A percentile compares a stretch with the other conserved stretches of the same genome.
These are phyloP conservation scores for Patella depressa DNA, from an alignment of 2,888 invertebrate genomes.

Conservation along the genomic window DNA sequence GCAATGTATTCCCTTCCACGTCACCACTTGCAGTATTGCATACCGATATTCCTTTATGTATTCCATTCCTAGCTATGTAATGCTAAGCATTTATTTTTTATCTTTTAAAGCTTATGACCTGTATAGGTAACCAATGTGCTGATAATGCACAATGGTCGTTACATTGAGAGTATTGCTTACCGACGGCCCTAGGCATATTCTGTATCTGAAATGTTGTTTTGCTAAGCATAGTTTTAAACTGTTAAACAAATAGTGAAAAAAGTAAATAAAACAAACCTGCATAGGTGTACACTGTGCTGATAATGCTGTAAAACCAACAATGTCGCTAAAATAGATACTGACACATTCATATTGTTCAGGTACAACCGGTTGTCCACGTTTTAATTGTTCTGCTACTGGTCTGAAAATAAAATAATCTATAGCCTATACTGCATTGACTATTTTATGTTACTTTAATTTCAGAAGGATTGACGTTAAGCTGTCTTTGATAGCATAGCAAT, in stretches of 20 bases:
- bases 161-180: background rate
- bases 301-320: conserved; percentile 64
- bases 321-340: conserved; percentile 95
- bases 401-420: conserved; percentile 35
- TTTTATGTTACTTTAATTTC: too few species aligned
- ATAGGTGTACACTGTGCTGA: conserved; percentile 63
- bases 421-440: too few species aligned
- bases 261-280: conserved; percentile 45
- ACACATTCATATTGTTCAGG: conserved; percentile 92
- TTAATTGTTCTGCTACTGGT: conserved; percentile 86
- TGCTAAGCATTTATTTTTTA: too few species aligned
- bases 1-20: too few species aligned
- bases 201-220: background rate
- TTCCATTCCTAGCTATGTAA: too few species aligned
- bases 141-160: background rate
- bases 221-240: background rate
- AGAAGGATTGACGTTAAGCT: too few species aligned
- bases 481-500: too few species aligned
- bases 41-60: too few species aligned
- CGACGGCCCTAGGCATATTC: background rate
- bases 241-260: background rate
- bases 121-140: too few species aligned
- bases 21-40: too few species aligned
- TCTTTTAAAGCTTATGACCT: too few species aligned
- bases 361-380: conserved; percentile 88